A percentile compares a stretch with the other conserved stretches of the same genome.
Conservation (phyloP, 2,797 vertebrate genomes). For the Parauchenoglanis ngamensis region DNA sequence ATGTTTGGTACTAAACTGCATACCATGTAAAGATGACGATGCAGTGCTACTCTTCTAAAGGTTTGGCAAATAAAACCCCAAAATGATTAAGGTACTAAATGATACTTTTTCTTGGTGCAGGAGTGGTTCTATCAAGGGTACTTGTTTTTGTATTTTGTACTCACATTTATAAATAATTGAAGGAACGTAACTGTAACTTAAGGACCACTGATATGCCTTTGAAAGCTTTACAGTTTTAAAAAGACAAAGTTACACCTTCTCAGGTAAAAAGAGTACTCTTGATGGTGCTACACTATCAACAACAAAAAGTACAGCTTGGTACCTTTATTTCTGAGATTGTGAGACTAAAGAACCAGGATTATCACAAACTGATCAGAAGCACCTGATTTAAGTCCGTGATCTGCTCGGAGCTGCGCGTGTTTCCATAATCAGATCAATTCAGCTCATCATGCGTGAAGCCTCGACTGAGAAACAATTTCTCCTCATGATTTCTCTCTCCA, state of each 20-base stretch:
- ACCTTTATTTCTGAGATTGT: not conserved
- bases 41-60: not conserved
- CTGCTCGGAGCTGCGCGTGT: not conserved
- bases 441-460: not conserved
- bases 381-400: not conserved
- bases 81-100: not conserved
- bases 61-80: not conserved
- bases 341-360: not conserved
- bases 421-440: not conserved
- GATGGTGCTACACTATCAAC: too few relatives aligned
- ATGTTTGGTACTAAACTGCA: not conserved
- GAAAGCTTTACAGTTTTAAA: too few relatives aligned
- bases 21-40: not conserved
- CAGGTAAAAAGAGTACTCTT: not conserved
- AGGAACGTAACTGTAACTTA: too few relatives aligned
- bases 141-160: not conserved
- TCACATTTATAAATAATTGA: not conserved
- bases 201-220: not conserved
- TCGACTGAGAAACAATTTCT: not conserved
- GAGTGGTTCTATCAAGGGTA: not conserved
- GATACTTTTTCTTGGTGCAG: not conserved
- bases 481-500: conserved; percentile 61
- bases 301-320: not conserved
- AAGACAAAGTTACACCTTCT: not conserved
- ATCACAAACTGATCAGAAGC: not conserved